Evolutionary conservation across 2,113 vertebrate species (phyloP).

Genomic region (Stigmatopora nigra): DNA sequence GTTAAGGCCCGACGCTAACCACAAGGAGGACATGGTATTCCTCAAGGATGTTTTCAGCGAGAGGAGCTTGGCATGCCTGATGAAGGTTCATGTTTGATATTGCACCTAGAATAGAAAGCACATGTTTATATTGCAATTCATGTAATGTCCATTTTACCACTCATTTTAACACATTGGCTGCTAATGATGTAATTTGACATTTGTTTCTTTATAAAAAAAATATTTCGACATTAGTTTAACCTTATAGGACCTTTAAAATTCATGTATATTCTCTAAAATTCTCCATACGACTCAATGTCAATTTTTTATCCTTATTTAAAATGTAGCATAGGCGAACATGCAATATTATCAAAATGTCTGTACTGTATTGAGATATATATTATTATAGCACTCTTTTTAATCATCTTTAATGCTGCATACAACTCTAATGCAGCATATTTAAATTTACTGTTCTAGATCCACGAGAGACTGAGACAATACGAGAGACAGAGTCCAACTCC

Average conservation of each 20-base stretch:
- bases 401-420: neutral
- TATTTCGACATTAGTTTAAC: no score
- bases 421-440: neutral
- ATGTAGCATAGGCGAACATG: no score
- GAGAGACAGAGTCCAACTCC: conserved; percentile 87
- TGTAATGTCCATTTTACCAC: neutral
- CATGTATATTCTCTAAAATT: no score
- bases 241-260: no score
- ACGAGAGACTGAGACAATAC: conserved; percentile 89
- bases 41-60: conserved; percentile 91
- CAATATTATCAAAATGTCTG: no score
- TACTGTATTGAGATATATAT: neutral
- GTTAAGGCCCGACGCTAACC: conserved; percentile 87
- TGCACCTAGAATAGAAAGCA: neutral
- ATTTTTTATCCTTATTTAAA: no score
- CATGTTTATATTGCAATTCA: neutral
- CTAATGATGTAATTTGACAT: no score
- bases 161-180: no score
- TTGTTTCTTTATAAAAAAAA: no score
- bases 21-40: conserved; percentile 94
- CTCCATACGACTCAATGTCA: no score
- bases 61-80: conserved; percentile 83
- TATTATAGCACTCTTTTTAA: neutral
- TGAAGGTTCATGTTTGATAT: conserved; percentile 71
- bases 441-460: conserved; percentile 75